Evolutionary conservation across 2,888 invertebrate species (phyloP).

Genomic region (Uloborus plumipes): DNA sequence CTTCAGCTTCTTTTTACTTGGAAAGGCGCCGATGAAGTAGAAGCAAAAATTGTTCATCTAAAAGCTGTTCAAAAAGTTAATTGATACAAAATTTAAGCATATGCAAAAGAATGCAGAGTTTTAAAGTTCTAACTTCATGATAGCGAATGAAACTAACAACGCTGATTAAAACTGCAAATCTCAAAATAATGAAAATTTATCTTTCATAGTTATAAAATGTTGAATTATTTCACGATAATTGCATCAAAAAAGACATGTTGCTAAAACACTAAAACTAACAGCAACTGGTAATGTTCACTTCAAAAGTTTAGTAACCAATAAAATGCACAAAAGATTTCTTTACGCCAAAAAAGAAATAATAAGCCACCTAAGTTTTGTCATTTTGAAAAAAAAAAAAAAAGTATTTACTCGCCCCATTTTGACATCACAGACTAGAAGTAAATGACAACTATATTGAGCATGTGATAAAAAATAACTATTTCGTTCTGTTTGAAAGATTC

Average conservation of each 20-base stretch:
- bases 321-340: background rate
- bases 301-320: too few relatives aligned
- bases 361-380: slow-evolving; percentile 34
- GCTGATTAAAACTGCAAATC: slow-evolving; percentile 7
- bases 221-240: slow-evolving; percentile 9
- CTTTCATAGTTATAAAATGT: slow-evolving; percentile 1
- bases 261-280: slow-evolving; percentile 5
- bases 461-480: slow-evolving; percentile 53
- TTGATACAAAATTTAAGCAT: too few relatives aligned
- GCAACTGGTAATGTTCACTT: slow-evolving; percentile 11
- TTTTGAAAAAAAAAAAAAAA: slow-evolving; percentile 21
- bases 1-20: too few relatives aligned
- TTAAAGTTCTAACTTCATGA: too few relatives aligned
- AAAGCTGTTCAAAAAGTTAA: too few relatives aligned
- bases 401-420: slow-evolving; percentile 16
- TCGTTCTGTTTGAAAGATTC: slow-evolving; percentile 35
- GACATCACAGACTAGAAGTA: slow-evolving; percentile 48
- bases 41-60: too few relatives aligned
- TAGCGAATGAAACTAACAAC: too few relatives aligned
- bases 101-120: too few relatives aligned
- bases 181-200: slow-evolving; percentile 14
- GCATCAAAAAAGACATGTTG: slow-evolving; percentile 5
- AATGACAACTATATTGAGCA: slow-evolving; percentile 47
- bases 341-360: slow-evolving; percentile 8
- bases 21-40: too few relatives aligned